Percentiles rank a stretch among this genome's conserved stretches.
These are phyloP conservation scores for Ceyx melanurus DNA, from an alignment of 2,113 vertebrate genomes.

Conservation along the genomic window DNA sequence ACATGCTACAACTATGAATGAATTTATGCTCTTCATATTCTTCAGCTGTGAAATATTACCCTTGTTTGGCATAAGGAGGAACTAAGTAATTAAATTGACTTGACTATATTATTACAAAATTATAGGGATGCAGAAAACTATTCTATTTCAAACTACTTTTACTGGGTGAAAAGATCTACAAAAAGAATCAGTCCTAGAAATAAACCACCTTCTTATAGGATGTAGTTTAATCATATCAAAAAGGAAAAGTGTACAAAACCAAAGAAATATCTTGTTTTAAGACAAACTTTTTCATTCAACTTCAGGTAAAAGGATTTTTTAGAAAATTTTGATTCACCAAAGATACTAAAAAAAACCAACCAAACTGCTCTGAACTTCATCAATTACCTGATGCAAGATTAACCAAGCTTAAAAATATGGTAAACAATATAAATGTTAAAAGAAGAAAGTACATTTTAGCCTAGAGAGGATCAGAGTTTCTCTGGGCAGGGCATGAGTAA, in stretches of 20 bases:
- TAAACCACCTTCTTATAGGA: neutral
- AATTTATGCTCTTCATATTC: neutral
- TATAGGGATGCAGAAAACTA: neutral
- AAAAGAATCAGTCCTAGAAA: neutral
- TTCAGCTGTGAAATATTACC: neutral
- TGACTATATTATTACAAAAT: neutral
- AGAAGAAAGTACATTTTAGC: neutral
- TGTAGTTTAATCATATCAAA: neutral
- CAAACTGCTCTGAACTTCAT: neutral
- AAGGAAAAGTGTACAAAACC: neutral
- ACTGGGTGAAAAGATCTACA: neutral
- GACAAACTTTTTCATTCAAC: neutral
- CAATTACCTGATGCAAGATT: neutral
- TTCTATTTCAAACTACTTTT: neutral
- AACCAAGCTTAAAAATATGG: neutral
- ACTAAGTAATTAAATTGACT: neutral
- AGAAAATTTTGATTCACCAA: neutral
- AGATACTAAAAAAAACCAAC: neutral
- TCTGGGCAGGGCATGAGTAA: neutral
- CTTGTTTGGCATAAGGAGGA: neutral
- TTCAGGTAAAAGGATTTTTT: neutral
- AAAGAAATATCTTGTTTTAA: neutral
- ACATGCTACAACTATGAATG: neutral
- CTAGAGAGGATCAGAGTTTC: constrained; percentile 4
- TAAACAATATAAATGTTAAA: neutral